Evolutionary conservation across 2,797 vertebrate genomes (phyloP), one percentile per base, ranked within the genome.

Genomic region (Mormyrops attenuatus): DNA sequence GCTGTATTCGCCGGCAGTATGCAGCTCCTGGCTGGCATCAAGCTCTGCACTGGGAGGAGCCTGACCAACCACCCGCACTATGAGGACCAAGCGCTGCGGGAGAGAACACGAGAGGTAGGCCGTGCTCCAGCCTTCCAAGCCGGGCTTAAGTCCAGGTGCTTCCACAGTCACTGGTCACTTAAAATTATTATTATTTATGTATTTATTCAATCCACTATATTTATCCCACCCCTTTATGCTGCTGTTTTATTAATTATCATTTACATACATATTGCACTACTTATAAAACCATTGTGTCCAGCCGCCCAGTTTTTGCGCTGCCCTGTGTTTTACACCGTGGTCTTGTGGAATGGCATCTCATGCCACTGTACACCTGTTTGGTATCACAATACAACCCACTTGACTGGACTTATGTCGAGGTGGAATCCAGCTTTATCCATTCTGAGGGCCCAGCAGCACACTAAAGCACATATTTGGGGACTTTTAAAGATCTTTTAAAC

Each of bases 31-130:
- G 99, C 99, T 0, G 98, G 98, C 89, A 97, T 99, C 93, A 99
- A 99, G 93, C 96, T 99, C 93, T 99, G 98, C 94, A 99, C 98
- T 0, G 98, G 98, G 52, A 95, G 98, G 93, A 95, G 96, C 88
- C 94, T 99, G 91, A 99, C 99, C 92, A 99, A 99, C 95, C 98
- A 99, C 91, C 99, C 99, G 3, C 99, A 99, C 94, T 99, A 99
- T 0, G 99, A 99, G 93, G 98, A 99, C 94, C 97, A 95, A 92
- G 94, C 95, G 90, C 96, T 99, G 91, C 95, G 98, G 93, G 98
- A 99, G 91, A 96, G 99, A 89, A 99, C 98, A 91, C 97, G 94
- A 92, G 97, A 98, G 97, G 99, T 99, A 95, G 92, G 73, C 73
- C 34, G 3, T 2, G 13, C 13, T 20, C 2, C 73, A 44, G 2